Percentiles rank a stretch among this genome's conserved stretches.
Evolutionary conservation across 2,888 invertebrate species (phyloP).

Genomic region (Heterodera filipjevi): DNA sequence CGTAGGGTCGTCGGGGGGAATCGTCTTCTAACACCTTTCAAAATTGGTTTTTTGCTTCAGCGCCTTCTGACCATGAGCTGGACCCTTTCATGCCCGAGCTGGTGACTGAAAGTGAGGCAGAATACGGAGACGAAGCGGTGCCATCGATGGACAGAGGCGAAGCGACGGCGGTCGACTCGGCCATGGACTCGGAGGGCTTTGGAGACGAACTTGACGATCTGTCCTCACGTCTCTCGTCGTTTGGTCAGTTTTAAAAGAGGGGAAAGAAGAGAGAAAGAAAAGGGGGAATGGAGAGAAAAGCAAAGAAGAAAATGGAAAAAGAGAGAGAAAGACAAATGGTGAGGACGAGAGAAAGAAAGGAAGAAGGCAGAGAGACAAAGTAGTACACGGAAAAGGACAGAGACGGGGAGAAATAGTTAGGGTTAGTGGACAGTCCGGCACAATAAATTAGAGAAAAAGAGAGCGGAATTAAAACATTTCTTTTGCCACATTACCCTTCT

Average conservation of each 20-base stretch:
- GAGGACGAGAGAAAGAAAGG: background rate
- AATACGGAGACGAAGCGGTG: background rate
- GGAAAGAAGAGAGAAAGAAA: too few relatives aligned
- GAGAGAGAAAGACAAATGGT: too few relatives aligned
- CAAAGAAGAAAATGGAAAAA: too few relatives aligned
- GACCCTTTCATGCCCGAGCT: slow-evolving; percentile 54
- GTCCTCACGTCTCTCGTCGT: slow-evolving; percentile 5
- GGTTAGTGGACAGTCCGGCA: too few relatives aligned
- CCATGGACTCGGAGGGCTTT: slow-evolving; percentile 23
- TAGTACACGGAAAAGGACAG: too few relatives aligned
- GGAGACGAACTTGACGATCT: slow-evolving; percentile 22
- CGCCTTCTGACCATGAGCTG: slow-evolving; percentile 52
- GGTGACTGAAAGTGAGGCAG: background rate
- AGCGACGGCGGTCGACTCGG: slow-evolving; percentile 12
- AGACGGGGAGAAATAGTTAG: too few relatives aligned
- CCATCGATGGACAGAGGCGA: slow-evolving; percentile 1
- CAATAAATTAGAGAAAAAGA: background rate
- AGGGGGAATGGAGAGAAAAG: background rate
- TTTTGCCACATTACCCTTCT: background rate
- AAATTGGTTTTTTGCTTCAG: background rate
- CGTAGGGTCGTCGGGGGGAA: too few relatives aligned
- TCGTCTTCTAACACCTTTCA: background rate
- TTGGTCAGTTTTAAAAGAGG: background rate
- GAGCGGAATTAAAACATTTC: background rate
- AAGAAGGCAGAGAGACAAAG: too few relatives aligned